phyloP scores from a whole-genome alignment of 1,140 invertebrate species.

The Cheumatopsyche charites region DNA sequence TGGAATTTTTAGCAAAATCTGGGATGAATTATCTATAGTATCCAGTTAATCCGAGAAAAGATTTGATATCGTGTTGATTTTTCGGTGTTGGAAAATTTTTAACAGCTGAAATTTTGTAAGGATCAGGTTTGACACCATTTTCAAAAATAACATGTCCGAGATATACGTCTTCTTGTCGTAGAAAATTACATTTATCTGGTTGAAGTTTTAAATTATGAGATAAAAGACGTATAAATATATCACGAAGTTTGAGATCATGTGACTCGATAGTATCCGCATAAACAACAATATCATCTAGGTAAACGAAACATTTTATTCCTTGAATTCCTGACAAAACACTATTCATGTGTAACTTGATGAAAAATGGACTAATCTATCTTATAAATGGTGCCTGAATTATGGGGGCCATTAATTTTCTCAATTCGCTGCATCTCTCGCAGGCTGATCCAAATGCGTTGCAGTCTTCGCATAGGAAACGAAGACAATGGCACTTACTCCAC shows the following conservation, averaged over 20 bases:
- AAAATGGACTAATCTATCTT: no score
- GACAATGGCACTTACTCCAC: no score
- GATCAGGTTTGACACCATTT: slow-evolving; percentile 56
- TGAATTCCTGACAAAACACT: slow-evolving; percentile 47
- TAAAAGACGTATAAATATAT: slow-evolving; percentile 52
- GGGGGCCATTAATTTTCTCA: no score
- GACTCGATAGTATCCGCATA: slow-evolving; percentile 48
- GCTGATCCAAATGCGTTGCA: no score
- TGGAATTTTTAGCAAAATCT: slow-evolving; percentile 51
- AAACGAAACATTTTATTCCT: slow-evolving; percentile 49
- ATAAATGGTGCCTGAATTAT: no score
- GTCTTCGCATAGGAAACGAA: no score
- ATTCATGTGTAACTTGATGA: no score
- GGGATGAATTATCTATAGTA: slow-evolving; percentile 51
- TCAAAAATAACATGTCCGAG: slow-evolving; percentile 56
- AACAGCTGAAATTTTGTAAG: slow-evolving; percentile 53
- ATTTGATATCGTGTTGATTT: slow-evolving; percentile 53
- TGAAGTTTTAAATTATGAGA: slow-evolving; percentile 54
- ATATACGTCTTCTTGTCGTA: slow-evolving; percentile 55
- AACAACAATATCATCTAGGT: slow-evolving; percentile 57
- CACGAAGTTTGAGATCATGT: slow-evolving; percentile 49
- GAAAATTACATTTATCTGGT: slow-evolving; percentile 53
- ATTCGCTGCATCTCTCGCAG: no score
- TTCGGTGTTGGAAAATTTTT: slow-evolving; percentile 54
- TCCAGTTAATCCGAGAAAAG: slow-evolving; percentile 56